Base-by-base conservation (phyloP, 2,888 invertebrate genomes). In the Eumacrocentrus americanus region DNA sequence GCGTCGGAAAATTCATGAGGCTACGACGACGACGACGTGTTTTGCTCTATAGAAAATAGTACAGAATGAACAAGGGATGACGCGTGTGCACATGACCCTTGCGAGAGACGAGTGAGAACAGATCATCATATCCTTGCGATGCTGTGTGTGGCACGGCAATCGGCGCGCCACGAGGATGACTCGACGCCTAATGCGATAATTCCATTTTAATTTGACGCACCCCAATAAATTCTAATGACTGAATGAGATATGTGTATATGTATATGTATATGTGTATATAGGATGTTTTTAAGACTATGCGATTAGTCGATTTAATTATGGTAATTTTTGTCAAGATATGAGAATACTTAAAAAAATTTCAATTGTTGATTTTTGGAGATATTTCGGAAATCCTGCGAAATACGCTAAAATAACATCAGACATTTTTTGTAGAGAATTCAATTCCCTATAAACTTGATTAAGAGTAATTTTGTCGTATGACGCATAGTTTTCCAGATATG, bases 161-260 rank as follows among this genome's bases (percentile, higher is more conserved):
- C 40, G 22, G 53, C 59, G 25, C 20, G 53, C 35, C 60, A 54
- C n/a, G 23, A 54, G 23, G 50, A 60, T 60, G 60, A 60, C 70
- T 64, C 51, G 63, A 56, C 61, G 29, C 37, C 42, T 50, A 71
- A 69, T 71, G 62, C 71, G 65, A 67, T 79, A 78, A 80, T 79
- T 76, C 75, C 72, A 77, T 72, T 79, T 79, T 80, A 76, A 80
- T 80, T 79, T 72, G 72, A 73, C 42, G 23, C 20, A 29, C 44
- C 23, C 53, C 25, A 25, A 53, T 53, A 37, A 40, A 52, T 52
- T 20, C 38, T 11, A 38, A 50, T n/a, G 12, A 11, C 12, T n/a
- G 23, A 47, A 23, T 25, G 25, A 47, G 12, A 23, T 7, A 11
- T 3, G 9, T 11, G 22, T 11, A 47, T 25, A 22, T n/a, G 12